Conservation (phyloP, 2,888 invertebrate genomes). For the Drosophila birchii region DNA sequence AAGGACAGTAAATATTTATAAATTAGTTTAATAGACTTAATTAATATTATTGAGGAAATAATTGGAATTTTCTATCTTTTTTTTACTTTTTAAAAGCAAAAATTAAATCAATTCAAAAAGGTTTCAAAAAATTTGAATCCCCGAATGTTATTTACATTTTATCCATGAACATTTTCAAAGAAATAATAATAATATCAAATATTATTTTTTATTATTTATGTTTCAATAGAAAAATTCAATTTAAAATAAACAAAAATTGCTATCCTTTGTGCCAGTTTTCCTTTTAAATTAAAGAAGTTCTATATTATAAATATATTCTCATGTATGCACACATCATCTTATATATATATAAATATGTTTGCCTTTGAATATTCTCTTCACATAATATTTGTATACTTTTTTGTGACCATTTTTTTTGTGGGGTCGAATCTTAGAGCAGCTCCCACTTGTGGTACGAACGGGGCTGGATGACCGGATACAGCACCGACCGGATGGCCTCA, state of each 20-base stretch:
- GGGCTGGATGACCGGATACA: slow-evolving; percentile 81
- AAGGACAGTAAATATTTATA: too few species aligned
- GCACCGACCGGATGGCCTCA: slow-evolving; percentile 82
- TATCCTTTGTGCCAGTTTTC: not conserved
- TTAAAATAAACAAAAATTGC: too few species aligned
- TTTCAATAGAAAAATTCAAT: not conserved
- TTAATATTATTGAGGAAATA: too few species aligned
- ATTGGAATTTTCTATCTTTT: too few species aligned
- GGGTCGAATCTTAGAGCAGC: slow-evolving; percentile 62
- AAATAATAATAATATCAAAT: too few species aligned
- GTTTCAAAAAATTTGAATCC: too few species aligned
- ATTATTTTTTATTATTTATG: too few species aligned
- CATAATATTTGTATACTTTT: not conserved
- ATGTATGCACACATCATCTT: slow-evolving; percentile 17
- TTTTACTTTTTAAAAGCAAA: too few species aligned
- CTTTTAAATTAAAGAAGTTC: not conserved
- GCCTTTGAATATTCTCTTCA: slow-evolving; percentile 16
- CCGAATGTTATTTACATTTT: too few species aligned
- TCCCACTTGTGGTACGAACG: slow-evolving; percentile 73
- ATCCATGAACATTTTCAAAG: too few species aligned
- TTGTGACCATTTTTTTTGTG: not conserved
- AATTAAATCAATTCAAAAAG: too few species aligned
- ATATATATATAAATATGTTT: slow-evolving; percentile 2
- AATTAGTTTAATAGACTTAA: too few species aligned
- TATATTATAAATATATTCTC: slow-evolving; percentile 5